A percentile compares a stretch with the other conserved stretches of the same genome.
These are phyloP conservation scores for Pseudomyrmex sp. DNA, from an alignment of 1,140 invertebrate species.

Conservation along the genomic window DNA sequence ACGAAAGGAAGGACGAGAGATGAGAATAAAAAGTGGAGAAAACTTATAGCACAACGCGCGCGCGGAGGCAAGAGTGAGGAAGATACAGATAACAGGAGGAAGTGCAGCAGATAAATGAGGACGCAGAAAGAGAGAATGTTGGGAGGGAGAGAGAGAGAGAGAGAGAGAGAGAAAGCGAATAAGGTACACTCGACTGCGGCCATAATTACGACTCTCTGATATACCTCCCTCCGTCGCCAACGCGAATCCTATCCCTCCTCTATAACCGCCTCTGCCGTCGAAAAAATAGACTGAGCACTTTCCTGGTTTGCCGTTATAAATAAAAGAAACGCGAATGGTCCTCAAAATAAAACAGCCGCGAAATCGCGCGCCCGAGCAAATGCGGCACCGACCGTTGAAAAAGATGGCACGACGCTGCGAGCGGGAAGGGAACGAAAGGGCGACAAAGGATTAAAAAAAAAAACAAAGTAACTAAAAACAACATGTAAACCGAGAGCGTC, in stretches of 20 bases:
- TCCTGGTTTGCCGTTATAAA: conserved; percentile 43
- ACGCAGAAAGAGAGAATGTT: conserved; percentile 12
- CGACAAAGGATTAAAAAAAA: conserved; percentile 18
- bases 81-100: conserved; percentile 50
- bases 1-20: conserved; percentile 30
- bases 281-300: conserved; percentile 56
- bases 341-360: conserved; percentile 52
- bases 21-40: conserved; percentile 42
- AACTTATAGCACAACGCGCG: conserved; percentile 31
- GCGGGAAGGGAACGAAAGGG: conserved; percentile 5
- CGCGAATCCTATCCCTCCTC: conserved; percentile 11
- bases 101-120: conserved; percentile 41
- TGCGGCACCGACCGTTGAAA: conserved; percentile 40
- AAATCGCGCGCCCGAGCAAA: conserved; percentile 30
- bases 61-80: background rate
- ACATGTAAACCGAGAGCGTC: conserved; percentile 47
- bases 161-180: too few relatives aligned
- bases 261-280: background rate
- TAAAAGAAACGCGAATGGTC: conserved; percentile 47
- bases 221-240: background rate
- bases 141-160: background rate
- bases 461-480: conserved; percentile 46
- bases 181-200: conserved; percentile 27
- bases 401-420: conserved; percentile 25
- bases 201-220: conserved; percentile 53